Conservation (phyloP, 2,888 invertebrate genomes). For the Thyatira batis region DNA sequence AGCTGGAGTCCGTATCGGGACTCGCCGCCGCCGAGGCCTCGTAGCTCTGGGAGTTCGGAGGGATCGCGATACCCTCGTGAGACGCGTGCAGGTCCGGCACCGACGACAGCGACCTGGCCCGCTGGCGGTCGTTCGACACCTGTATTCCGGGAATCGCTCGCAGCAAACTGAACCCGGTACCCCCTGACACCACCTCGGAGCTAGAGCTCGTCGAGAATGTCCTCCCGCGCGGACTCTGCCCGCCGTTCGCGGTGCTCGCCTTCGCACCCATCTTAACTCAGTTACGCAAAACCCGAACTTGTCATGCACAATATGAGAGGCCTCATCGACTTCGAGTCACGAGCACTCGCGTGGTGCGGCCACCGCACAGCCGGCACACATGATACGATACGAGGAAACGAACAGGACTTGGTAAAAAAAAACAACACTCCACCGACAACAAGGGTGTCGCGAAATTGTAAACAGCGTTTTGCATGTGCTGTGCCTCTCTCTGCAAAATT, state of each 20-base stretch:
- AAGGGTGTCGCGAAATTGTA: slow-evolving; percentile 70
- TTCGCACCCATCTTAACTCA: slow-evolving; percentile 90
- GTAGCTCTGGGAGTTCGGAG: slow-evolving; percentile 84
- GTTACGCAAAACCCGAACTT: slow-evolving; percentile 75
- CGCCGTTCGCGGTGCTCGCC: slow-evolving; percentile 90
- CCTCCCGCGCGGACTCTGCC: slow-evolving; percentile 88
- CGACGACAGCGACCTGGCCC: slow-evolving; percentile 91
- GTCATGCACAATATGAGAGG: slow-evolving; percentile 56
- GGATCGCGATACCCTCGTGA: slow-evolving; percentile 84
- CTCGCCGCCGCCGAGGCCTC: slow-evolving; percentile 85
- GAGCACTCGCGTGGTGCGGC: slow-evolving; percentile 68
- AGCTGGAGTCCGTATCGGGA: slow-evolving; percentile 86
- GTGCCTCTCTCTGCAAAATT: slow-evolving; percentile 76
- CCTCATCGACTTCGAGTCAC: slow-evolving; percentile 46
- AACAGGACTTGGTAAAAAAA: slow-evolving; percentile 44
- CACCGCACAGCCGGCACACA: slow-evolving; percentile 75
- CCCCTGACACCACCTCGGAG: slow-evolving; percentile 83
- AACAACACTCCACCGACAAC: slow-evolving; percentile 61
- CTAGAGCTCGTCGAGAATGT: slow-evolving; percentile 90
- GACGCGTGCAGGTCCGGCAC: slow-evolving; percentile 88
- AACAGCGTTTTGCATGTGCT: slow-evolving; percentile 76
- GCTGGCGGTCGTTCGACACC: slow-evolving; percentile 89
- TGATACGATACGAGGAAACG: slow-evolving; percentile 62
- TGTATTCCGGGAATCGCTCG: slow-evolving; percentile 88
- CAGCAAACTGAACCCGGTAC: slow-evolving; percentile 86